These are phyloP conservation scores for Helicorthomorpha holstii DNA, from an alignment of 1,140 invertebrate genomes.

Conservation along the genomic window DNA sequence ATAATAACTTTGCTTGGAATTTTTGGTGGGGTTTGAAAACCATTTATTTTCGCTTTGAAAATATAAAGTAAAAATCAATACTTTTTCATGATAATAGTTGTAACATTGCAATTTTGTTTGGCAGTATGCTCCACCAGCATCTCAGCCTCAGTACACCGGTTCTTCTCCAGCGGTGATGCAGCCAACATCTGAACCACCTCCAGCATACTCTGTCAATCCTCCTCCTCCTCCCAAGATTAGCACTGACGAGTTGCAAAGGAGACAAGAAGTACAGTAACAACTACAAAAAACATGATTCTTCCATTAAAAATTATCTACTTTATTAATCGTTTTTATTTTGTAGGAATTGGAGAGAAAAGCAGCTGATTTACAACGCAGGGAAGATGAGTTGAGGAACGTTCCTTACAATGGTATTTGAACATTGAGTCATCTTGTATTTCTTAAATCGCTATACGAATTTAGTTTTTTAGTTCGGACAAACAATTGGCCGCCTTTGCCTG, in stretches of 20 bases:
- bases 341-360: slow-evolving; percentile 70
- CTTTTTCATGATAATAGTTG: not conserved
- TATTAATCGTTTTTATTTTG: too few species aligned
- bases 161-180: slow-evolving; percentile 51
- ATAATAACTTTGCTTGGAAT: too few species aligned
- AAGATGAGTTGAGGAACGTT: slow-evolving; percentile 64
- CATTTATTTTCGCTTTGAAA: too few species aligned
- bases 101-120: slow-evolving; percentile 4
- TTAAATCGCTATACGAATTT: slow-evolving; percentile 1
- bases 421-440: not conserved
- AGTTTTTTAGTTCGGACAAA: slow-evolving; percentile 49
- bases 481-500: slow-evolving; percentile 95
- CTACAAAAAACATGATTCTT: not conserved
- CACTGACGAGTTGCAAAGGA: slow-evolving; percentile 51
- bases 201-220: slow-evolving; percentile 24
- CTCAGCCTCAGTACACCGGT: slow-evolving; percentile 15
- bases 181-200: slow-evolving; percentile 28
- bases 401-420: slow-evolving; percentile 37
- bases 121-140: slow-evolving; percentile 17
- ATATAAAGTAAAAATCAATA: too few species aligned
- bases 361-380: slow-evolving; percentile 66
- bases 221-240: slow-evolving; percentile 28
- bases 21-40: too few species aligned
- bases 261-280: slow-evolving; percentile 25
- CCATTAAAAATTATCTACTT: too few species aligned